Evolutionary conservation across 1,140 invertebrate species (phyloP).

Genomic region (Cydia strobilella): DNA sequence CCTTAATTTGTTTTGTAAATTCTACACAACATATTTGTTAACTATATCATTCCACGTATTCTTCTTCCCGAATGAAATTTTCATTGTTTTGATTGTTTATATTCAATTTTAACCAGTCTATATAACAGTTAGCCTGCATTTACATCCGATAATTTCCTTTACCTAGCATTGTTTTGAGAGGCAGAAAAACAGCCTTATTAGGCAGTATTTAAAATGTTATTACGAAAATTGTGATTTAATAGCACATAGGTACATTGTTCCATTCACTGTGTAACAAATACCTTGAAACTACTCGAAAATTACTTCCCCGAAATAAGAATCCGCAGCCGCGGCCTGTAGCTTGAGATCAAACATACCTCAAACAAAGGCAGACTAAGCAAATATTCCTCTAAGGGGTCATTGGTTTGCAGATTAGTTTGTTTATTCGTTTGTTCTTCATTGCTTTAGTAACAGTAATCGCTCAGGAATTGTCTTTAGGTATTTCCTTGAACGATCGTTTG

Average conservation of each 20-base stretch:
- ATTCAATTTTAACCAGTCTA: not conserved
- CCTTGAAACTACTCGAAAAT: not conserved
- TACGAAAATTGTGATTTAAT: not conserved
- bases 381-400: not conserved
- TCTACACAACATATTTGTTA: not conserved
- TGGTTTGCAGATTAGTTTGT: constrained; percentile 4
- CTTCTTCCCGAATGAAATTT: not conserved
- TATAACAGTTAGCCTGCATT: too few species aligned
- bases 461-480: not conserved
- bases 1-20: not conserved
- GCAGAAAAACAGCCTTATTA: too few species aligned
- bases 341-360: not conserved
- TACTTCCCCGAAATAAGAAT: not conserved
- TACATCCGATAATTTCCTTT: too few species aligned
- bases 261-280: not conserved
- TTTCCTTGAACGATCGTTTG: not conserved
- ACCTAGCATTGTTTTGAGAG: too few species aligned
- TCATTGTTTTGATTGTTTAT: too few species aligned
- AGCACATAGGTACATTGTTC: not conserved
- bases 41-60: not conserved
- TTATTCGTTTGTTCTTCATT: not conserved
- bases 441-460: not conserved
- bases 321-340: too few species aligned
- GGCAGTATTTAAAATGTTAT: too few species aligned
- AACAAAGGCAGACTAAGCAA: not conserved